Conservation (phyloP, 2,888 invertebrate species). For the Heteromyza rotundicornis region DNA sequence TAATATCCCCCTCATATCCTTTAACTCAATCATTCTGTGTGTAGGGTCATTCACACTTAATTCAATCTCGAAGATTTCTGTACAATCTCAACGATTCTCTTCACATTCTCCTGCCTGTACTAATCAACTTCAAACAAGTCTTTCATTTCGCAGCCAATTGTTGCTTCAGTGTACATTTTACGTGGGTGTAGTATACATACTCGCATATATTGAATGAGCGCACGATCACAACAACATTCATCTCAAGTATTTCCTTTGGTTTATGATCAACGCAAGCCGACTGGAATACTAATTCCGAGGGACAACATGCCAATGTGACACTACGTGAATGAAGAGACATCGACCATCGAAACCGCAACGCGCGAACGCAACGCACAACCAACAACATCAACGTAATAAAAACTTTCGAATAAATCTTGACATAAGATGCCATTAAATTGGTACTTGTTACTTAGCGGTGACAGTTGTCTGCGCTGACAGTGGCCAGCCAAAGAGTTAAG, state of each 20-base stretch:
- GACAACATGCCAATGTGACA: background rate
- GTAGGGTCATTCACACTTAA: no score
- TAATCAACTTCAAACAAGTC: no score
- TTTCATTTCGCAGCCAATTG: no score
- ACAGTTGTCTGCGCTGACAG: conserved; percentile 19
- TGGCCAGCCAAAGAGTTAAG: no score
- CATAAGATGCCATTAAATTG: conserved; percentile 52
- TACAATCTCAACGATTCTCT: no score
- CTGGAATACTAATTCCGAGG: conserved; percentile 36
- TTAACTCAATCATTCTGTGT: no score
- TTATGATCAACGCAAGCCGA: conserved; percentile 22
- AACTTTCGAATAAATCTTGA: conserved; percentile 27
- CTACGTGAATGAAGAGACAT: background rate
- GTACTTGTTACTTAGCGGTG: conserved; percentile 40
- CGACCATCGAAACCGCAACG: background rate
- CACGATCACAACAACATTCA: conserved; percentile 1
- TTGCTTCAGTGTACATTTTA: no score
- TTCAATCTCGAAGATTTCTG: no score
- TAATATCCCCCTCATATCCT: no score
- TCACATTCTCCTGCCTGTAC: no score
- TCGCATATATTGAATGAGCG: background rate
- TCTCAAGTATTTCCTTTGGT: conserved; percentile 10
- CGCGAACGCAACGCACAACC: background rate
- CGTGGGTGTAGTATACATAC: background rate
- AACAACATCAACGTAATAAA: background rate